Evolutionary conservation across 2,113 vertebrate species (phyloP).

Genomic region (Calyptomena viridis): DNA sequence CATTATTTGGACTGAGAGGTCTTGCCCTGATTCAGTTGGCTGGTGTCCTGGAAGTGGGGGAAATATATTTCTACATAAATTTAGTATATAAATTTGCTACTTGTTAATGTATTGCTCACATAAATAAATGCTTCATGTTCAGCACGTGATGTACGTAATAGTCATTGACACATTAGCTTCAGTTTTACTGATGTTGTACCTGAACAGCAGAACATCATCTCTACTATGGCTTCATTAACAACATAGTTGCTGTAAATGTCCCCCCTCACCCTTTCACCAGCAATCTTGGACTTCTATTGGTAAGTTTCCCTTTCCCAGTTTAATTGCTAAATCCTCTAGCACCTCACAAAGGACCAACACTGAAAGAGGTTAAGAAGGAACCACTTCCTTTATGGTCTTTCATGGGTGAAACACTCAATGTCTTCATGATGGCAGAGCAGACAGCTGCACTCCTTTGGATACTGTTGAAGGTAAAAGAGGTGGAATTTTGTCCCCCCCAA

Average conservation of each 20-base stretch:
- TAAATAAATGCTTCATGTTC: slow-evolving; percentile 59
- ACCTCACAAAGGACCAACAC: neutral
- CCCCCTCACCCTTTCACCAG: neutral
- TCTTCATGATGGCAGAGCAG: neutral
- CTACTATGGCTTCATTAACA: neutral
- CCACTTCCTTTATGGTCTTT: neutral
- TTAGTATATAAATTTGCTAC: neutral
- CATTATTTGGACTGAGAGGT: neutral
- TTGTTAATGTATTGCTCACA: slow-evolving; percentile 17
- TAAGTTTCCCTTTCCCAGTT: neutral
- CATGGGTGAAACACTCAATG: neutral
- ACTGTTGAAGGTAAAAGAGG: neutral
- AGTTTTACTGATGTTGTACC: neutral
- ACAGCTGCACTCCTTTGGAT: neutral
- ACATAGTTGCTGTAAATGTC: neutral
- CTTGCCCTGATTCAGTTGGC: neutral
- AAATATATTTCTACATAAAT: neutral
- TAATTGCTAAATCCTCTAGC: neutral
- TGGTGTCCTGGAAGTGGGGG: neutral
- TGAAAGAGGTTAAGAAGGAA: neutral
- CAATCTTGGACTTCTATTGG: neutral
- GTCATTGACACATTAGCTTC: neutral
- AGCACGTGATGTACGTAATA: neutral
- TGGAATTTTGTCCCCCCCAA: neutral
- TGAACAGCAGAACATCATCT: neutral